Evolutionary conservation across 2,888 invertebrate genomes (phyloP).

Genomic region (Atethmia centrago): DNA sequence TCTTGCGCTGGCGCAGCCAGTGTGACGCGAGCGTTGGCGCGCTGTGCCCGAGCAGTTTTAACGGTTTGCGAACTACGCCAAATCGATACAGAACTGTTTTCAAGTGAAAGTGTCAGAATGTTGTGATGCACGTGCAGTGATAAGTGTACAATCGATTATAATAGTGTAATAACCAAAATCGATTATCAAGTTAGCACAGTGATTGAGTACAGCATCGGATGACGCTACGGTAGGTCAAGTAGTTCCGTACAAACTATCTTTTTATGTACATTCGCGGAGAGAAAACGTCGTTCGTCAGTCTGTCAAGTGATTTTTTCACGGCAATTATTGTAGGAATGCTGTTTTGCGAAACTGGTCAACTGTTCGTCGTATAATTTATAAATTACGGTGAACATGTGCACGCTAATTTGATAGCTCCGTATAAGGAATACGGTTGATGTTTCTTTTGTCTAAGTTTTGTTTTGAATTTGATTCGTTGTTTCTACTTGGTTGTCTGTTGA

Average conservation of each 20-base stretch:
- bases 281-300: constrained; percentile 68
- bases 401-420: constrained; percentile 53
- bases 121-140: constrained; percentile 73
- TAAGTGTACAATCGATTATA: constrained; percentile 62
- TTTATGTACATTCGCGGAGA: constrained; percentile 68
- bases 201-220: constrained; percentile 56
- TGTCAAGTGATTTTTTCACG: constrained; percentile 60
- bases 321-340: constrained; percentile 61
- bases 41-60: constrained; percentile 74
- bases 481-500: constrained; percentile 19
- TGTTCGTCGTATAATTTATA: constrained; percentile 45
- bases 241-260: constrained; percentile 67
- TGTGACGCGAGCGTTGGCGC: constrained; percentile 75
- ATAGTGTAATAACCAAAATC: constrained; percentile 56
- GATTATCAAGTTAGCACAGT: constrained; percentile 58
- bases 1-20: constrained; percentile 78
- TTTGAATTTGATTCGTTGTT: constrained; percentile 43
- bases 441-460: constrained; percentile 30
- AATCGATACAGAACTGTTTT: constrained; percentile 82
- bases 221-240: constrained; percentile 70
- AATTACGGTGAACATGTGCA: constrained; percentile 37
- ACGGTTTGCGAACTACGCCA: constrained; percentile 73
- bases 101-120: constrained; percentile 84
- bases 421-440: constrained; percentile 37
- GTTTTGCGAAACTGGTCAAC: constrained; percentile 57